Conservation (phyloP, 2,888 invertebrate species). For the Hemicrepidius hirtus region DNA sequence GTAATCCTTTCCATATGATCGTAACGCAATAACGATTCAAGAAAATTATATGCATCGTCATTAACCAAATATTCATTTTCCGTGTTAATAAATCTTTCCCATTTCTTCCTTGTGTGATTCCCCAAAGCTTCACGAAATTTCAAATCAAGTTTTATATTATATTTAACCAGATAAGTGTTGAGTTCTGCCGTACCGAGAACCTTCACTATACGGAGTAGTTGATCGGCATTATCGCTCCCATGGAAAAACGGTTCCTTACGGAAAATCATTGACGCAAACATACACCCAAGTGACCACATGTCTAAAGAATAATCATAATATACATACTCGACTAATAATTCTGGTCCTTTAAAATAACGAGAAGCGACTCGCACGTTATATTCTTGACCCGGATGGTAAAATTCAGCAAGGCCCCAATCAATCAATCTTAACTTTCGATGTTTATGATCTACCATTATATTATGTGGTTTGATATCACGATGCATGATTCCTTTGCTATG, state of each 20-base stretch:
- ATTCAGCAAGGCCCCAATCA: conserved; percentile 71
- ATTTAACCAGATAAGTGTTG: conserved; percentile 66
- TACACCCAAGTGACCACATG: conserved; percentile 70
- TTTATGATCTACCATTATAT: conserved; percentile 68
- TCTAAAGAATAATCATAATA: conserved; percentile 71
- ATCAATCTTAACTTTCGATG: conserved; percentile 66
- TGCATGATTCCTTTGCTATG: conserved; percentile 71
- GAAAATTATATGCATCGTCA: conserved; percentile 66
- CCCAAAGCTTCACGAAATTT: conserved; percentile 63
- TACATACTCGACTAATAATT: conserved; percentile 68
- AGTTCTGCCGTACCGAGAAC: conserved; percentile 67
- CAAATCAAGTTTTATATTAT: conserved; percentile 65
- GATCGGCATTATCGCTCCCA: conserved; percentile 69
- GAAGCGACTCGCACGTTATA: conserved; percentile 70
- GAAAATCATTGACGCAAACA: conserved; percentile 71
- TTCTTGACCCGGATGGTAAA: conserved; percentile 69
- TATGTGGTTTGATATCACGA: conserved; percentile 70
- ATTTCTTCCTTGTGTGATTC: conserved; percentile 66
- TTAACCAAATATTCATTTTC: conserved; percentile 70
- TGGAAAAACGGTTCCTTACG: conserved; percentile 70
- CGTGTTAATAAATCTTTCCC: conserved; percentile 69
- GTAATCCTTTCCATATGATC: conserved; percentile 69
- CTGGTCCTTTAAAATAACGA: conserved; percentile 70
- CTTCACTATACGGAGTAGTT: conserved; percentile 68
- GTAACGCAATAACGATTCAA: conserved; percentile 67